Base-by-base conservation (phyloP, 23 tunicate species). In the Halocynthia aurantium region DNA sequence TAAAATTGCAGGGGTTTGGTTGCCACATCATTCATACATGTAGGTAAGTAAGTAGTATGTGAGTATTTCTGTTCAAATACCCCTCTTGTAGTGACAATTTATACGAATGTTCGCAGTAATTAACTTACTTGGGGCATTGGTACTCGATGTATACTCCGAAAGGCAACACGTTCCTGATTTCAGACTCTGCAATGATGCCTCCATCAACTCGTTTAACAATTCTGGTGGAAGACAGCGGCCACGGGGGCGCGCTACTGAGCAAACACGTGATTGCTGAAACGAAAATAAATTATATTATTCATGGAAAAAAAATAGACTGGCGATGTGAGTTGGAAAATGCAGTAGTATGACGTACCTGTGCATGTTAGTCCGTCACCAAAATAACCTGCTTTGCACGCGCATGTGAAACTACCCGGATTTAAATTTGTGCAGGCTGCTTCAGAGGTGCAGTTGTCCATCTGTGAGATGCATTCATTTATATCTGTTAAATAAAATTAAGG, bases 81-180 rank as follows among this genome's bases (percentile, higher is more conserved):
- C n/a, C n/a, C n/a, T n/a, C 44, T 31, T 60, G 22, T 15, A 6
- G 72, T 4, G 40, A 67, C 72, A 4, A 21, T 2, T 12, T 11
- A 12, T 20, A 12, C 40, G 22, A 21, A 49, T 21, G 11, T 67
- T 67, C 31, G 22, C 72, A n/a, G 72, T 21, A 11, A 21, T 67
- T 17, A 44, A 10, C 62, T 74, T 54, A 74, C 78, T 74, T 19
- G 18, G 78, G 78, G 21, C 78, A 74, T 53, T 53, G 55, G 57
- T 74, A 74, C 11, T 51, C 64, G 5, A 74, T 74, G 62, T 53
- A 54, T 10, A 64, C 31, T 54, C 56, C 56, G 5, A 54, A 74
- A 8, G 78, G 78, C 78, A 74, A 13, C 0, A 31, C 44, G 44
- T 13, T 53, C 8, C 6, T 64, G 6, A 18, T 44, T 8, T 8